Percentiles rank a stretch among this genome's conserved stretches.
These are phyloP conservation scores for Nesogale talazaci DNA, from an alignment of 2,113 vertebrate genomes.

Conservation along the genomic window DNA sequence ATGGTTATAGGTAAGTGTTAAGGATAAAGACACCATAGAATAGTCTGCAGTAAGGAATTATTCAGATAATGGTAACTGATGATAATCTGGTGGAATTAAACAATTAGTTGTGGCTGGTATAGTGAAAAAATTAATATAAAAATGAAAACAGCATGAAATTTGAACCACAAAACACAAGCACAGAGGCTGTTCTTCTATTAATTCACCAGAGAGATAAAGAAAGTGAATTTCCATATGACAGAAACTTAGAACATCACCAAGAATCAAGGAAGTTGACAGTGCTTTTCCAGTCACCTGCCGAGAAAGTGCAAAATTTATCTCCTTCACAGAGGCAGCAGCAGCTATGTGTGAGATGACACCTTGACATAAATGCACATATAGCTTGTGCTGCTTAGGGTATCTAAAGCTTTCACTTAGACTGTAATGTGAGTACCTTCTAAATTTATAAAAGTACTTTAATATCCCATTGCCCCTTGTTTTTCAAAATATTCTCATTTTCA, in stretches of 20 bases:
- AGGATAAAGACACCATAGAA: background rate
- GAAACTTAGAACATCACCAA: background rate
- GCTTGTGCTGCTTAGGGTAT: rapidly evolving
- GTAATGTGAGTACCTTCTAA: background rate
- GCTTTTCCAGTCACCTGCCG: background rate
- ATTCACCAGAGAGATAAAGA: background rate
- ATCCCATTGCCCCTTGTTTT: background rate
- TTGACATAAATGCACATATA: background rate
- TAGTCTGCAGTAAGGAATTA: background rate
- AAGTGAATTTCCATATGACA: background rate
- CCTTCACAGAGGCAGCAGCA: background rate
- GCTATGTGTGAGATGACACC: background rate
- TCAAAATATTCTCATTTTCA: background rate
- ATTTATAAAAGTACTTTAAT: background rate
- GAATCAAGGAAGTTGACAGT: background rate
- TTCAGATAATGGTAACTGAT: no score
- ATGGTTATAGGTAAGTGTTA: no score
- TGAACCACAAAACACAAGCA: background rate
- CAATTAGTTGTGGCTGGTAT: background rate
- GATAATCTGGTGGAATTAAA: background rate
- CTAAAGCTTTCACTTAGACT: background rate
- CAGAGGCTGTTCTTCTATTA: background rate
- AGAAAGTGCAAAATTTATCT: background rate
- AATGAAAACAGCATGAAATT: background rate
- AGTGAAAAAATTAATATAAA: background rate